Evolutionary conservation across 2,113 vertebrate species (phyloP), one percentile per base, ranked within the genome.

Genomic region (Sinocyclocheilus anshuiensis): DNA sequence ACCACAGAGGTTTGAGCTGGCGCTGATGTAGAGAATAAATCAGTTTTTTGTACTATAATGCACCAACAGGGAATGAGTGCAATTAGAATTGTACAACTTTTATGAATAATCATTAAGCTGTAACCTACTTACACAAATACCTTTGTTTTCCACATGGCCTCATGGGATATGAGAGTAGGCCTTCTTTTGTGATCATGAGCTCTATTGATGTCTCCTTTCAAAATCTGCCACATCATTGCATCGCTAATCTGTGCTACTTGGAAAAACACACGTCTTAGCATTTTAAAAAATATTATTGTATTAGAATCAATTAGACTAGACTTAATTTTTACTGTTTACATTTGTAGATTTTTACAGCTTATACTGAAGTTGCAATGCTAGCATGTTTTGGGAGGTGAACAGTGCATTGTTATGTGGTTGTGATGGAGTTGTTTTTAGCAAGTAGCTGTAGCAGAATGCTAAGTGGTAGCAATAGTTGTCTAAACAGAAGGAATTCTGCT

Each of bases 101-200:
- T 77, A 16, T 76, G 42, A 76, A 76, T 26, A 77, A 55, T 77
- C 76, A 77, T 77, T 55, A 53, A 77, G 26, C 48, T 50, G 48
- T 55, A 77, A 55, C 76, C 76, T 55, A 77, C 76, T 55, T 77
- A 77, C 76, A 55, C 76, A 77, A 77, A 77, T 77, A 55, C 48
- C 76, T 33, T 77, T 77, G 76, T 77, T 77, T 77, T 77, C 48
- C 76, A 77, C 48, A 33, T 29, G 42, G 11, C 12, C 12, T 50
- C 42, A 24, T 50, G 24, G 48, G 48, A 50, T 72, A 72, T 39
- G 33, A 72, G 18, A 36, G 9, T 20, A 72, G 69, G 18, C 39
- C 20, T 72, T 36, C 16, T 20, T 71, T 71, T 20, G 67, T 20
- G 29, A 20, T 71, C 18, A 42, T 20, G 22, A 74, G 71, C 71